Base-by-base conservation (phyloP, 1,140 invertebrate species). In the Dendroctonus ponderosae region DNA sequence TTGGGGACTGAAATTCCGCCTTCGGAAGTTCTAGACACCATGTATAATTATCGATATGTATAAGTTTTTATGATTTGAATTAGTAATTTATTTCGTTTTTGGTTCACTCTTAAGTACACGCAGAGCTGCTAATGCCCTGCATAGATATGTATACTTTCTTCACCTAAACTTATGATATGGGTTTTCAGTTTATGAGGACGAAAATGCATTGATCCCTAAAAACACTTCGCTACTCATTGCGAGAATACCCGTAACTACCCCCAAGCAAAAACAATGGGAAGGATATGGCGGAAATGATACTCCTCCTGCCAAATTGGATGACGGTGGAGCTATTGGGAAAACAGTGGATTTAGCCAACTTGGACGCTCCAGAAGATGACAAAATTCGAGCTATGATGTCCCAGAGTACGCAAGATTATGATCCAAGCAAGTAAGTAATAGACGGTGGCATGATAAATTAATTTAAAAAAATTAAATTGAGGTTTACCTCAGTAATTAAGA, bases 331-430 rank as follows among this genome's bases (percentile, higher is more conserved):
- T 0, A 71, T 76, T 56, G 71, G 72, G 5, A 81, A 87, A 82
- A 81, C 87, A 65, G 87, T 92, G 51, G 95, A 98, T 84, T 83
- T 98, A 67, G 89, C 91, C 26, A 90, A 87, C 78, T 88, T 97
- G 80, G 91, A 94, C 83, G 91, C 90, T 51, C 91, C 91, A 39
- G 97, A 99, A 83, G 93, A 97, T 75, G 96, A 99, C 76, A 98
- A 98, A 82, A 96, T 99, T 74, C 89, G 90, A 77, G 94, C 93
- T 68, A 97, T 98, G 91, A 97, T 98, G 86, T 87, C 89, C 61
- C 96, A 98, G 76, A 97, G 95, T 44, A 96, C 94, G 52, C 89
- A 91, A 77, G 96, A 97, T 78, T 99, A 98, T 85, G 94, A 98
- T 82, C 92, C 94, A 63, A 91, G 92, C 79, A 97, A 94, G 94